phyloP scores from a whole-genome alignment of 2,888 invertebrate genomes.

The Poecilobothrus nobilitatus region DNA sequence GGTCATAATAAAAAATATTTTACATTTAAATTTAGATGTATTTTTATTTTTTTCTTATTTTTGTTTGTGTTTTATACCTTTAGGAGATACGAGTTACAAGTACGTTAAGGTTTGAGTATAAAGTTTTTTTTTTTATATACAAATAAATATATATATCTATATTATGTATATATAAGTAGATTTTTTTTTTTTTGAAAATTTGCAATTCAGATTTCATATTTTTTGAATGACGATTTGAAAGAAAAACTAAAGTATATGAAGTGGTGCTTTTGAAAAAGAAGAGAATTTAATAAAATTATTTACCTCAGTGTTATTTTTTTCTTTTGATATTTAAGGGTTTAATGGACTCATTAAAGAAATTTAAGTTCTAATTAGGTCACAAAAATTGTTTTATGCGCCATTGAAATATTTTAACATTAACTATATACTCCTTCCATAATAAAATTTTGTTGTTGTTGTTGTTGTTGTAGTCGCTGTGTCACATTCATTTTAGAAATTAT shows the following conservation, averaged over 20 bases:
- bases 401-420: conserved; percentile 4
- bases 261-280: too few relatives aligned
- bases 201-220: too few relatives aligned
- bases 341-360: conserved; percentile 2
- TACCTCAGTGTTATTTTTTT: too few relatives aligned
- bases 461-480: neutral
- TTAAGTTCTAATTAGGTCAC: neutral
- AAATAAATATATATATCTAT: too few relatives aligned
- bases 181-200: too few relatives aligned
- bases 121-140: neutral
- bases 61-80: neutral
- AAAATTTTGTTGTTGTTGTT: neutral
- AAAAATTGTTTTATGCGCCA: conserved; percentile 5
- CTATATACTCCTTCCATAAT: neutral
- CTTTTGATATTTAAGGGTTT: neutral
- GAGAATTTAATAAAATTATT: too few relatives aligned
- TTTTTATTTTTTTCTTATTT: neutral
- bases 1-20: neutral
- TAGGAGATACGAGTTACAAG: neutral
- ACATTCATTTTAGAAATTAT: neutral
- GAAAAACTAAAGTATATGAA: too few relatives aligned
- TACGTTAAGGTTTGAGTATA: neutral
- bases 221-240: too few relatives aligned
- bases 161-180: too few relatives aligned
- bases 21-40: neutral